Percentiles rank a stretch among this genome's conserved stretches.
Evolutionary conservation across 2,888 invertebrate genomes (phyloP).

Genomic region (Dicranocentrus wangi): DNA sequence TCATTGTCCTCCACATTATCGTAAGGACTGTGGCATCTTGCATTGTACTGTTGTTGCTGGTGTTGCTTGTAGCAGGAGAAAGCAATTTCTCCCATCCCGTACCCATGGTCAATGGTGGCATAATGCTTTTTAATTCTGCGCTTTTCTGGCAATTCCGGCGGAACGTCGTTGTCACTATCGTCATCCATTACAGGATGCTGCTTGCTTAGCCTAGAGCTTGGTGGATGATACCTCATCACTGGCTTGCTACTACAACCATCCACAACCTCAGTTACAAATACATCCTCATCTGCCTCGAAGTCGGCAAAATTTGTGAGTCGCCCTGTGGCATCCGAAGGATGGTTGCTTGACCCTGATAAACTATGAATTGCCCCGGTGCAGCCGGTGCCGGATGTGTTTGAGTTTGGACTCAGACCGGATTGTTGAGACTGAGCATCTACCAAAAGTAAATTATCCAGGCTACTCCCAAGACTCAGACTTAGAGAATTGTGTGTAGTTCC

Average conservation of each 20-base stretch:
- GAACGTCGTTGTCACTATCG: constrained; percentile 57
- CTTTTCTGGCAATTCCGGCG: constrained; percentile 70
- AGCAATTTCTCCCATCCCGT: background rate
- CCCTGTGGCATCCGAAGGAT: constrained; percentile 61
- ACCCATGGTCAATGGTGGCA: constrained; percentile 43
- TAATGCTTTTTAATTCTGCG: constrained; percentile 52
- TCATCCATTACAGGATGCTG: constrained; percentile 48
- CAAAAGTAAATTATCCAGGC: constrained; percentile 71
- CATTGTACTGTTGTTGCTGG: constrained; percentile 37
- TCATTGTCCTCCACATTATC: constrained; percentile 72
- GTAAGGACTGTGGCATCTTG: constrained; percentile 70
- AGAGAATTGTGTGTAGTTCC: constrained; percentile 68
- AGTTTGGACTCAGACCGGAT: constrained; percentile 71
- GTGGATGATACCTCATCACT: constrained; percentile 20
- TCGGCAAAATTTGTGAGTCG: constrained; percentile 59
- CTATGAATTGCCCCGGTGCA: constrained; percentile 63
- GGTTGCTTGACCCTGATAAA: constrained; percentile 51
- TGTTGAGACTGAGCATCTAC: constrained; percentile 70
- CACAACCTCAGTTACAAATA: constrained; percentile 67
- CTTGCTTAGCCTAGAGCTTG: constrained; percentile 44
- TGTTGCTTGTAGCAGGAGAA: constrained; percentile 29
- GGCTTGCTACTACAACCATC: constrained; percentile 26
- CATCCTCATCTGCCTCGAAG: constrained; percentile 71
- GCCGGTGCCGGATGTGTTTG: constrained; percentile 60
- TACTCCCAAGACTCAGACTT: constrained; percentile 67